Conservation (phyloP, 92 coral and sea anemone genomes). For the Porites evermanni region DNA sequence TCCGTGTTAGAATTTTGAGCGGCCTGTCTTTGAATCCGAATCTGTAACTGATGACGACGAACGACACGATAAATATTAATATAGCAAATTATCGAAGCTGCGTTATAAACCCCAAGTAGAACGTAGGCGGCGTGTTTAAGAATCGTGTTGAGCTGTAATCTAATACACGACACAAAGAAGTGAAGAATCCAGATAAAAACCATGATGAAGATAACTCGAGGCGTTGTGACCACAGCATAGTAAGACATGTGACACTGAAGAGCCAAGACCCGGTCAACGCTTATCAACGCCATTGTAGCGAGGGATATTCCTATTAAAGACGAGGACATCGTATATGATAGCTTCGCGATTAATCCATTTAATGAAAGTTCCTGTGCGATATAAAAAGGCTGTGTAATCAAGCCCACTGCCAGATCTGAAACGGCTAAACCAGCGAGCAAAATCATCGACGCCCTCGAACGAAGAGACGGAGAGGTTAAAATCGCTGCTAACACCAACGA, state of each 20-base stretch:
- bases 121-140: too few relatives aligned
- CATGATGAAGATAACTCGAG: neutral
- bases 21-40: neutral
- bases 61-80: neutral
- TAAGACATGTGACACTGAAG: conserved; percentile 23
- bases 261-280: conserved; percentile 3
- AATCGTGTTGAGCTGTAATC: neutral
- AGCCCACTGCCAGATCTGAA: neutral
- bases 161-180: neutral
- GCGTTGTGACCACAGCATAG: neutral
- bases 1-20: neutral
- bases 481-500: neutral
- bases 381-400: neutral
- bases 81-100: neutral
- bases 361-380: neutral
- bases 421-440: neutral
- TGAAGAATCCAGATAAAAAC: neutral
- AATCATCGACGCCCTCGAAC: neutral
- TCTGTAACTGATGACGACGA: neutral
- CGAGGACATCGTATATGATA: too few relatives aligned
- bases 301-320: conserved; percentile 12
- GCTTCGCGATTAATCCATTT: neutral
- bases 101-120: neutral
- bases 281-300: neutral
- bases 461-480: neutral